A percentile compares a stretch with the other conserved stretches of the same genome.
phyloP scores from a whole-genome alignment of 2,113 vertebrate species.

The Axis porcinus region DNA sequence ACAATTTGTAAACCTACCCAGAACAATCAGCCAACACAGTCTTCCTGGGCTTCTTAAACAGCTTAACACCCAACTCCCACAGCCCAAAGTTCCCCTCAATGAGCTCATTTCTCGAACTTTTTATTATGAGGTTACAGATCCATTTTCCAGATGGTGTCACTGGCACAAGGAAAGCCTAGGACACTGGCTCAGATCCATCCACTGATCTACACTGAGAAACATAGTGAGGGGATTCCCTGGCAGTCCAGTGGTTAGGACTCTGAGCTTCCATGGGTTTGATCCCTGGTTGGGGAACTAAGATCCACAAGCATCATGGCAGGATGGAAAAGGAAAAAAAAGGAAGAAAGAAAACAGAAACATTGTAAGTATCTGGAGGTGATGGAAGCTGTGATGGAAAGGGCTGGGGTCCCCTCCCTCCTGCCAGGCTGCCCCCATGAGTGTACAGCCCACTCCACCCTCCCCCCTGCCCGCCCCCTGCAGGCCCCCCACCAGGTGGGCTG shows the following conservation, averaged over 20 bases:
- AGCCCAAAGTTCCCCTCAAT: neutral
- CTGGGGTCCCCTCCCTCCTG: neutral
- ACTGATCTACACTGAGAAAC: neutral
- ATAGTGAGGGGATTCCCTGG: neutral
- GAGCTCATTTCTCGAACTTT: neutral
- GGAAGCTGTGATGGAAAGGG: neutral
- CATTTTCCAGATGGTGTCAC: conserved; percentile 24
- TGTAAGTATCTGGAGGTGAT: neutral
- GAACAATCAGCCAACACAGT: neutral
- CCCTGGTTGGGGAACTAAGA: neutral
- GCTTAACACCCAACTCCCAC: neutral
- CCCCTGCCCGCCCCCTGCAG: fast-evolving
- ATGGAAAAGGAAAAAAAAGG: neutral
- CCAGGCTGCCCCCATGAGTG: neutral
- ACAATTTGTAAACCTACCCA: neutral
- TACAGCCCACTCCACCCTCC: no score
- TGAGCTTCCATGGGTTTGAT: neutral
- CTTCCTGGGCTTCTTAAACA: neutral
- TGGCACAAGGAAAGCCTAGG: neutral
- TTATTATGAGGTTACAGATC: neutral
- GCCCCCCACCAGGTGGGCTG: fast-evolving
- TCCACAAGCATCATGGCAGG: neutral
- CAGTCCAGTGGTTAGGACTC: neutral
- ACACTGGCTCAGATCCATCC: neutral
- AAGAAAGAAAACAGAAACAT: neutral